These are phyloP conservation scores for Polymixis flavicincta DNA, from an alignment of 2,888 invertebrate species.

Conservation along the genomic window DNA sequence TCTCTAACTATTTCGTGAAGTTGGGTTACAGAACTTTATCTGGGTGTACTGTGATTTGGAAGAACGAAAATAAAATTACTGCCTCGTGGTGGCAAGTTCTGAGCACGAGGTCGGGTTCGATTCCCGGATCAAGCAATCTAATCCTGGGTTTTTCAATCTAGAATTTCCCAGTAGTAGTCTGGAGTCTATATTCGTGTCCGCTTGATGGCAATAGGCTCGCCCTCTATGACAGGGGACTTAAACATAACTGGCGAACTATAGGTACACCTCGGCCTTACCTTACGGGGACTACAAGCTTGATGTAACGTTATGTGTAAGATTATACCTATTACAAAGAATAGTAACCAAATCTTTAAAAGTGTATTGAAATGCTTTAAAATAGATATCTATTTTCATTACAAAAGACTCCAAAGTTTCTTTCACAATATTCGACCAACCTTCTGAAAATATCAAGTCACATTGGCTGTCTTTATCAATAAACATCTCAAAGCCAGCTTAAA, in stretches of 20 bases:
- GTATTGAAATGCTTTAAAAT: not conserved
- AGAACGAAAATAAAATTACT: not conserved
- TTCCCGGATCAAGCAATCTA: too few relatives aligned
- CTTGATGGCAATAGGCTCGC: too few relatives aligned
- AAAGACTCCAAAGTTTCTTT: not conserved
- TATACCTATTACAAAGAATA: not conserved
- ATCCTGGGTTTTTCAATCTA: too few relatives aligned
- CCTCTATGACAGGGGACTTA: too few relatives aligned
- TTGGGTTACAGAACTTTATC: not conserved
- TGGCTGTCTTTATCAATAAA: slow-evolving; percentile 34
- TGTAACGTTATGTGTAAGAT: not conserved
- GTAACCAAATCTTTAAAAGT: not conserved
- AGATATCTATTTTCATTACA: not conserved
- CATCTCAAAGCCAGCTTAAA: slow-evolving; percentile 32
- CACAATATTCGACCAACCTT: not conserved
- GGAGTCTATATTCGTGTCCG: too few relatives aligned
- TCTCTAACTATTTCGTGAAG: slow-evolving; percentile 13
- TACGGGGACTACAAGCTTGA: too few relatives aligned
- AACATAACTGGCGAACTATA: too few relatives aligned
- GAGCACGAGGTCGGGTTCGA: too few relatives aligned
- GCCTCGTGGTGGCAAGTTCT: too few relatives aligned
- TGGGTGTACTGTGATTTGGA: not conserved
- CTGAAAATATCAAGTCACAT: not conserved
- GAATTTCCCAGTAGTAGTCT: too few relatives aligned
- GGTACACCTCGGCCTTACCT: too few relatives aligned